Base-by-base conservation (phyloP, 1,140 invertebrate genomes). In the Diabrotica virgifera region DNA sequence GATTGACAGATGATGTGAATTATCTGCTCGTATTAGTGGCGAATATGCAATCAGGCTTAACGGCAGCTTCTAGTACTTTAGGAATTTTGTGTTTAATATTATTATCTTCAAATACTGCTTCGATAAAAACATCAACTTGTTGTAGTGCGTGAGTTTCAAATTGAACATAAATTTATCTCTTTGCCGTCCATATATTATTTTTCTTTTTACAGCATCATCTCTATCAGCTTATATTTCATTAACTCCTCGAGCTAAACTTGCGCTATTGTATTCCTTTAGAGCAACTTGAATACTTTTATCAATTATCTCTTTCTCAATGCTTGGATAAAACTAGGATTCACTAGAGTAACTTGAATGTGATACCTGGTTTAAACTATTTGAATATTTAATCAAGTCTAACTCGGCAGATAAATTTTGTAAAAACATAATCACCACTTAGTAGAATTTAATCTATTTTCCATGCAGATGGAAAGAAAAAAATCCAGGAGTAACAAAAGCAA, bases 1-100 rank as follows among this genome's bases (percentile, higher is more conserved):
- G n/a, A n/a, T n/a, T n/a, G n/a, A n/a, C n/a, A n/a, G n/a, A n/a
- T n/a, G n/a, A n/a, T n/a, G n/a, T n/a, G n/a, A n/a, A n/a, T n/a
- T n/a, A n/a, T n/a, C n/a, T n/a, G n/a, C 96, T 99, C 5, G 98
- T 99, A 77, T 99, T 99, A 7, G 96, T 94, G 0, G 97, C 98
- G 74, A 99, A 90, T 54, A 99, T 86, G 76, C 96, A 98, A 77
- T 99, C 88, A 65, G 89, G 84, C 5, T 94, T 90, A 24, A 95
- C 88, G 38, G 90, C 86, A 54, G 88, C 83, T 82, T 99, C 97
- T 7, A 98, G 84, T 82, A 99, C 97, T 80, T 98, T 93, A 52
- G 99, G 91, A 9, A 99, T 96, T 81, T 90, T 92, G 78, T 99
- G 98, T 81, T 99, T 99, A 55, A 99, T 86, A 63, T 87, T 89